These are phyloP conservation scores for Corbicula japonica DNA, from an alignment of 2,888 invertebrate genomes.

Conservation along the genomic window DNA sequence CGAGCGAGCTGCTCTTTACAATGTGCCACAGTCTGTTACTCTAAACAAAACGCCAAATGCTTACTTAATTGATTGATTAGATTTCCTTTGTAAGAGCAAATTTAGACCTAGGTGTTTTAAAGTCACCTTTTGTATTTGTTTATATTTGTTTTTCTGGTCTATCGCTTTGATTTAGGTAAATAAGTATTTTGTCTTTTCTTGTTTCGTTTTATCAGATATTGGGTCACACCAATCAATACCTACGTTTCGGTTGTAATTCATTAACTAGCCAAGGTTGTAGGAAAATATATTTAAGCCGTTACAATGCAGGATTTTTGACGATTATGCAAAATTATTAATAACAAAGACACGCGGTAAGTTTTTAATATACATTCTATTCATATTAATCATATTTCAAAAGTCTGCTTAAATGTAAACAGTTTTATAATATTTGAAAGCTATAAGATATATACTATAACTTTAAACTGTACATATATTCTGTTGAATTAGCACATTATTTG, in stretches of 20 bases:
- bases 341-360: background rate
- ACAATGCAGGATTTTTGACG: slow-evolving; percentile 44
- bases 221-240: slow-evolving; percentile 26
- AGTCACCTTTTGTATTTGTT: slow-evolving; percentile 9
- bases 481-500: too few species aligned
- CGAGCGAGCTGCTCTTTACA: too few species aligned
- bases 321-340: background rate
- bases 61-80: too few species aligned
- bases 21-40: too few species aligned
- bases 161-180: slow-evolving; percentile 5
- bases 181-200: background rate
- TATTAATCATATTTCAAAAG: background rate
- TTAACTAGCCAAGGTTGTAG: background rate
- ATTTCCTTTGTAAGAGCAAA: too few species aligned
- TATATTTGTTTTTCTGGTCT: slow-evolving; percentile 5
- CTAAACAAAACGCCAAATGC: too few species aligned
- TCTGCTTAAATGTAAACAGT: background rate
- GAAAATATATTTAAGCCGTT: background rate
- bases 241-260: background rate
- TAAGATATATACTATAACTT: too few species aligned
- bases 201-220: slow-evolving; percentile 7
- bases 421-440: too few species aligned
- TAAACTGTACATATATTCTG: too few species aligned
- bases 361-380: background rate
- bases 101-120: too few species aligned